Evolutionary conservation across 1,140 invertebrate genomes (phyloP), one percentile per base, ranked within the genome.

Genomic region (Lepidurus apus): DNA sequence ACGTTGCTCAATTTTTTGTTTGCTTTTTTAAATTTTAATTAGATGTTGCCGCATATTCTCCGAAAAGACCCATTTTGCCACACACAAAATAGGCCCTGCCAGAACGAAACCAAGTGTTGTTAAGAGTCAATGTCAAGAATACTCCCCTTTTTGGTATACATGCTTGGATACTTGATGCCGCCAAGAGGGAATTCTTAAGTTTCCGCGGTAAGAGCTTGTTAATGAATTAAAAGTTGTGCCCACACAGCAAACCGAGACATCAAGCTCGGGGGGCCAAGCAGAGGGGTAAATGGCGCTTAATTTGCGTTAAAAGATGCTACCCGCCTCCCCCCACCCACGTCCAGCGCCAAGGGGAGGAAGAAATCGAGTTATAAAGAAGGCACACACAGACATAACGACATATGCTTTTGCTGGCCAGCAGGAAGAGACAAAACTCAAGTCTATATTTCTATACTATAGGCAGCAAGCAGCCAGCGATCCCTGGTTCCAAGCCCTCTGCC

Each of bases 361-460:
- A 65, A 65, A 65, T 17, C 53, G 0, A 21, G 17, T 65, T 21
- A 21, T 65, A 65, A 65, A 65, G 21, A 65, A 11, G 11, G 47
- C 13, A n/a, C 47, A 65, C 47, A n/a, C 47, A n/a, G 17, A 65
- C 21, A 65, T 65, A 65, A 65, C 53, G 53, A 65, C 53, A 65
- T 21, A 65, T 65, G 53, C 17, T 65, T 65, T 65, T 65, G 53
- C 53, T 65, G 53, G 53, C n/a, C 53, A 65, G 17, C 53, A 65
- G 53, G 53, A 65, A 65, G 13, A 17, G 13, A 21, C 53, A n/a
- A n/a, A 13, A 13, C 53, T 17, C 53, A 0, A 9, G 53, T 21
- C 0, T 65, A 13, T 65, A 65, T 65, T 34, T 34, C 17, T n/a
- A 65, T 5, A 21, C n/a, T 21, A 47, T 17, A 9, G 21, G 53